Percentiles rank a stretch among this genome's conserved stretches.
Evolutionary conservation across 1,140 invertebrate genomes (phyloP).

Genomic region (Tetramorium simillimum): DNA sequence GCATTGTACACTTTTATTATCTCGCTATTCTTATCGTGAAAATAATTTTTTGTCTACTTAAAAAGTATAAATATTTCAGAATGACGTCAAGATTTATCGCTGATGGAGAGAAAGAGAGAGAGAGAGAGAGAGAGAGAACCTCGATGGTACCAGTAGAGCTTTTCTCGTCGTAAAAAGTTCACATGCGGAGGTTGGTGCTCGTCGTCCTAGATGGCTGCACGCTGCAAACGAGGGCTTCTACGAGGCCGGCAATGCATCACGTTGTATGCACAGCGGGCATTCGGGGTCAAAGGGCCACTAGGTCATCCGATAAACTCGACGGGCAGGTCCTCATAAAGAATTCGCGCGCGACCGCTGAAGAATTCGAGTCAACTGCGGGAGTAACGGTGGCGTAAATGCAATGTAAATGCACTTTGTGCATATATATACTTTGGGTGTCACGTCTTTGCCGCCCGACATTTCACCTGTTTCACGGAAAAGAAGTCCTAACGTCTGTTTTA

Average conservation of each 20-base stretch:
- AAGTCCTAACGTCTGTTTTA: neutral
- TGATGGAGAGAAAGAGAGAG: neutral
- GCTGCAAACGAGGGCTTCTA: slow-evolving; percentile 45
- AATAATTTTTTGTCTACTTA: neutral
- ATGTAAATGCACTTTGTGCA: slow-evolving; percentile 12
- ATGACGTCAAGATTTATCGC: slow-evolving; percentile 1
- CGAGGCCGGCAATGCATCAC: slow-evolving; percentile 28
- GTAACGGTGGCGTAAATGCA: slow-evolving; percentile 20
- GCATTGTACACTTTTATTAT: neutral
- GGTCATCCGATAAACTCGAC: slow-evolving; percentile 54
- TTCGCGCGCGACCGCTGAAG: slow-evolving; percentile 6
- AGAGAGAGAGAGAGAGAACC: neutral
- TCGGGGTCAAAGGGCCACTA: slow-evolving; percentile 60
- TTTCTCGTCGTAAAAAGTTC: slow-evolving; percentile 38
- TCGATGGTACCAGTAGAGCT: slow-evolving; percentile 56
- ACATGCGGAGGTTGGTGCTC: slow-evolving; percentile 32
- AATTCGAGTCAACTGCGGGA: slow-evolving; percentile 12
- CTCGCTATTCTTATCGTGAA: neutral
- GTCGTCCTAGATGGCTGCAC: slow-evolving; percentile 72
- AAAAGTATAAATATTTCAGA: slow-evolving; percentile 6
- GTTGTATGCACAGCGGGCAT: neutral
- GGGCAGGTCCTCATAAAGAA: slow-evolving; percentile 28
- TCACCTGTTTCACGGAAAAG: neutral
- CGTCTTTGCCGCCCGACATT: neutral
- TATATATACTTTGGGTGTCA: neutral